These are phyloP conservation scores for Cydia strobilella DNA, from an alignment of 1,140 invertebrate species.

Conservation along the genomic window DNA sequence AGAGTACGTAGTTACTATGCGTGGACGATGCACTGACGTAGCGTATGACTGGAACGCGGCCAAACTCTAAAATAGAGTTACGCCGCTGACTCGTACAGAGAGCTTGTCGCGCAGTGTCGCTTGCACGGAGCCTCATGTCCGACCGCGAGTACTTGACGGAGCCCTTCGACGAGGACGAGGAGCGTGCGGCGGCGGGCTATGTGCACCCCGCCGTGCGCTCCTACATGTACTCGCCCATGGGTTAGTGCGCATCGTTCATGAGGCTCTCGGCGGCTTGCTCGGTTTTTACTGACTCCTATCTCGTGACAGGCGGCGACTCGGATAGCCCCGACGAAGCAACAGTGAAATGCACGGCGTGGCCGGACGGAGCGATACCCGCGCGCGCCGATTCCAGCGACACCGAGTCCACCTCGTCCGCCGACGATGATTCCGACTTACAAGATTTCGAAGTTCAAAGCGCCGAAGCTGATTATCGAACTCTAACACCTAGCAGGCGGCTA, in stretches of 20 bases:
- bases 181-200: slow-evolving; percentile 62
- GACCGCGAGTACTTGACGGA: slow-evolving; percentile 74
- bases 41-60: slow-evolving; percentile 68
- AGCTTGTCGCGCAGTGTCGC: slow-evolving; percentile 74
- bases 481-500: slow-evolving; percentile 64
- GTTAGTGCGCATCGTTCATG: slow-evolving; percentile 65
- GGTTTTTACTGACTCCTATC: slow-evolving; percentile 50
- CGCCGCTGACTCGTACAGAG: slow-evolving; percentile 67
- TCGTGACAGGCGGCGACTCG: slow-evolving; percentile 77
- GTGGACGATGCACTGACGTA: slow-evolving; percentile 73
- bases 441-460: slow-evolving; percentile 56
- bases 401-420: slow-evolving; percentile 67
- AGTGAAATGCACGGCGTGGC: slow-evolving; percentile 73
- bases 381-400: slow-evolving; percentile 64
- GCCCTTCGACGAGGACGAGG: slow-evolving; percentile 73
- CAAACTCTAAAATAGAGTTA: slow-evolving; percentile 74
- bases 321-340: slow-evolving; percentile 76
- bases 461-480: slow-evolving; percentile 64
- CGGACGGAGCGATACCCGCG: slow-evolving; percentile 55
- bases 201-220: slow-evolving; percentile 76
- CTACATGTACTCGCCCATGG: slow-evolving; percentile 78
- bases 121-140: slow-evolving; percentile 71
- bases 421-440: slow-evolving; percentile 66
- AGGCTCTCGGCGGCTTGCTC: slow-evolving; percentile 48
- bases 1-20: slow-evolving; percentile 73